phyloP scores from a whole-genome alignment of 2,113 vertebrate genomes.

The Callionymus lyra region DNA sequence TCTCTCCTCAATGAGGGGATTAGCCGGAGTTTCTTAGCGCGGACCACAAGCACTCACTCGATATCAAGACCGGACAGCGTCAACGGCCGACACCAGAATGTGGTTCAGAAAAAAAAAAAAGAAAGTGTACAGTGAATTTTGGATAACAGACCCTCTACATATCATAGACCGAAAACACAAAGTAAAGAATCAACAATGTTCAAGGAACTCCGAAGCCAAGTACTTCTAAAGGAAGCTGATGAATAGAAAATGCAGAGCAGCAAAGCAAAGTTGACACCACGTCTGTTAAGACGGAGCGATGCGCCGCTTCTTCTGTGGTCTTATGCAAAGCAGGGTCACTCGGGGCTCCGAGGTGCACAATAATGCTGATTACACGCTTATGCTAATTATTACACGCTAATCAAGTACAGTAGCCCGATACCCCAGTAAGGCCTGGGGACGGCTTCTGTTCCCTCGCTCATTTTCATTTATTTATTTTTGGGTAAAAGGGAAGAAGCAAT shows the following conservation, averaged over 20 bases:
- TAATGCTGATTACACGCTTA: constrained; percentile 80
- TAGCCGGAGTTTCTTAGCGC: constrained; percentile 59
- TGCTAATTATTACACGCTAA: constrained; percentile 77
- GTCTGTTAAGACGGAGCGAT: constrained; percentile 60
- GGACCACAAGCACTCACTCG: constrained; percentile 52
- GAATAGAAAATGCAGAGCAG: constrained; percentile 43
- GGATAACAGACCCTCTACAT: not conserved
- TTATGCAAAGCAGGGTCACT: constrained; percentile 76
- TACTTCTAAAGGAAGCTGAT: constrained; percentile 40
- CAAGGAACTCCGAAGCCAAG: constrained; percentile 26
- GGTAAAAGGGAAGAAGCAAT: constrained; percentile 46
- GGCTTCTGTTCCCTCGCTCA: constrained; percentile 34
- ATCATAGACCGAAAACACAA: not conserved
- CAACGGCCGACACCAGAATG: too few relatives aligned
- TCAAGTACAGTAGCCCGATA: constrained; percentile 75
- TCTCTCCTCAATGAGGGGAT: constrained; percentile 70
- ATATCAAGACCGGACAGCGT: constrained; percentile 38
- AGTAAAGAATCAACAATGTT: constrained; percentile 6
- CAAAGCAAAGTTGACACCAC: constrained; percentile 61
- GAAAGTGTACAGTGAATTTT: too few relatives aligned
- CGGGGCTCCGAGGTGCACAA: constrained; percentile 67
- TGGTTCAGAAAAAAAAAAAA: too few relatives aligned
- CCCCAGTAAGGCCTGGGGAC: constrained; percentile 59
- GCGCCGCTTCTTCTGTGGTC: constrained; percentile 60
- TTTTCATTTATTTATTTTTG: too few relatives aligned